A percentile compares a stretch with the other conserved stretches of the same genome.
Conservation (phyloP, 2,797 vertebrate genomes). For the Gambelia wislizenii region DNA sequence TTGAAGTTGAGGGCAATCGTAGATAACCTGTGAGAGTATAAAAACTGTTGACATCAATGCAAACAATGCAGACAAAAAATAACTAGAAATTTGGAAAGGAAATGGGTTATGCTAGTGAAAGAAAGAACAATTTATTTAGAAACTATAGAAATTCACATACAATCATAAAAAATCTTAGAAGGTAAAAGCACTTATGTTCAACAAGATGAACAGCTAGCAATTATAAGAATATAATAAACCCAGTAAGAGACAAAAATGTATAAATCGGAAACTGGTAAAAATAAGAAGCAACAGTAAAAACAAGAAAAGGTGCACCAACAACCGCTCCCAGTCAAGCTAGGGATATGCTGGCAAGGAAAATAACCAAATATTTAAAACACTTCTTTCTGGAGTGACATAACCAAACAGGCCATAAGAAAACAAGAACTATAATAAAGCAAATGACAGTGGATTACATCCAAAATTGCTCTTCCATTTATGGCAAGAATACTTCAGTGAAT, state of each 20-base stretch:
- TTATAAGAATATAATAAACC: neutral
- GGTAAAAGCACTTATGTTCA: neutral
- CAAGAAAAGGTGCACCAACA: neutral
- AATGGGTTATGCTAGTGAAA: neutral
- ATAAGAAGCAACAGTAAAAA: neutral
- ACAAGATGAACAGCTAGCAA: neutral
- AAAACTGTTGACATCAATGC: neutral
- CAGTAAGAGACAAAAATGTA: neutral
- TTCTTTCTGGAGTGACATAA: neutral
- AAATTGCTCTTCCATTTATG: neutral
- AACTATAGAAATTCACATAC: neutral
- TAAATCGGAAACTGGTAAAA: conserved; percentile 1
- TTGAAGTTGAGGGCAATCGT: neutral
- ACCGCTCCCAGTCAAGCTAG: neutral
- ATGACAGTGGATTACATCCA: neutral
- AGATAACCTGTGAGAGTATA: neutral
- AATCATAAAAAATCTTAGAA: neutral
- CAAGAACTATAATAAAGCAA: neutral
- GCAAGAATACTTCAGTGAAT: neutral
- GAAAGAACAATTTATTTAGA: neutral
- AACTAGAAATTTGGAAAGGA: conserved; percentile 13
- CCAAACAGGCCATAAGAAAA: neutral
- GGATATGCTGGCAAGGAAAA: neutral
- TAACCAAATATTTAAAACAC: neutral
- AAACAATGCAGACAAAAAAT: conserved; percentile 8